These are phyloP conservation scores for Lamellibrachia satsuma DNA, from an alignment of 2,888 invertebrate species.

Conservation along the genomic window DNA sequence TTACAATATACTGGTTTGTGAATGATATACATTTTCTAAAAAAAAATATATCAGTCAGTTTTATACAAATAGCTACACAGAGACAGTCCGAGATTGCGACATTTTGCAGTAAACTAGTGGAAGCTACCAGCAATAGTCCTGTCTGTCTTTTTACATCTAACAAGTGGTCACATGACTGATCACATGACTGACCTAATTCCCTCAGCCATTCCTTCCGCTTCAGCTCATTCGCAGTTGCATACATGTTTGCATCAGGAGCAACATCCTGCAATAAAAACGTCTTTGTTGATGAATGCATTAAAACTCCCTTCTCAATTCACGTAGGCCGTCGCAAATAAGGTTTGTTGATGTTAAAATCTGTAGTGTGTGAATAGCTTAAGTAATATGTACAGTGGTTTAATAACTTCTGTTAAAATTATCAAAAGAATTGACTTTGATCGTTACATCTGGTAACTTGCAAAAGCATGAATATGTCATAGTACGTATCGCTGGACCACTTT, in stretches of 20 bases:
- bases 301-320: too few species aligned
- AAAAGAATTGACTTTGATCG: too few species aligned
- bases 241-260: constrained; percentile 44
- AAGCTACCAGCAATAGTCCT: background rate
- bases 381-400: too few species aligned
- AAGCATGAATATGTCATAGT: too few species aligned
- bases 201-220: constrained; percentile 60
- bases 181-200: constrained; percentile 57
- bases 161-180: background rate
- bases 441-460: too few species aligned
- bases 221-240: constrained; percentile 49
- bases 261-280: constrained; percentile 26
- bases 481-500: too few species aligned
- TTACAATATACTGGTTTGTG: background rate
- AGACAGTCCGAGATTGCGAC: background rate
- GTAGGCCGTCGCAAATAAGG: too few species aligned
- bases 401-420: too few species aligned
- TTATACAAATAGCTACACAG: background rate
- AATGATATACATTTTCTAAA: background rate
- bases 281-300: too few species aligned
- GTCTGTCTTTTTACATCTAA: background rate
- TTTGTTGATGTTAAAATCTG: too few species aligned
- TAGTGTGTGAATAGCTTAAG: too few species aligned
- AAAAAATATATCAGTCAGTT: background rate
- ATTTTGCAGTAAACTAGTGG: background rate